Conservation (phyloP, 2,113 vertebrate species). For the Buteo buteo region DNA sequence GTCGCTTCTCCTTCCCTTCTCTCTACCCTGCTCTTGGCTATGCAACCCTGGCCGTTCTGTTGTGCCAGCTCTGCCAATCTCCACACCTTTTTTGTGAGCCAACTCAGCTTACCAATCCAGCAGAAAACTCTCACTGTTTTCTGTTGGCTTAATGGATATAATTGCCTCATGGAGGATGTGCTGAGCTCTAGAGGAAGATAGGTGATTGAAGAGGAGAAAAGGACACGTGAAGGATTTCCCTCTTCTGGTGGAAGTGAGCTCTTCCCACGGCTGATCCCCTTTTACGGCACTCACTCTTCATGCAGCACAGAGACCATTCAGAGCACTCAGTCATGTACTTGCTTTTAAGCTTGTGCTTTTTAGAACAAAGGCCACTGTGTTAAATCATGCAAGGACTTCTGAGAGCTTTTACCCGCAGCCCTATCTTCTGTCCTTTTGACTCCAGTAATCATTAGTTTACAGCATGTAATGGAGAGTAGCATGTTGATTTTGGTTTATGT, state of each 20-base stretch:
- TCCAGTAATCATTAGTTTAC: not conserved
- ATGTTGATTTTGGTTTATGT: not conserved
- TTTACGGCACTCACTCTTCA: not conserved
- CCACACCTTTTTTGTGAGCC: not conserved
- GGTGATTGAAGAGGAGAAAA: not conserved
- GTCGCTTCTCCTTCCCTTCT: not conserved
- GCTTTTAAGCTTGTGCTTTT: not conserved
- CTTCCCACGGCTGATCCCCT: rapidly evolving
- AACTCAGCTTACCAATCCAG: not conserved
- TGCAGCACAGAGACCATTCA: not conserved
- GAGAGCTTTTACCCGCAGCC: not conserved
- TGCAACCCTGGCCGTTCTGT: not conserved
- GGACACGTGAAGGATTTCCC: not conserved
- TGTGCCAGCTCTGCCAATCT: not conserved
- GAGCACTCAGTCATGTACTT: not conserved
- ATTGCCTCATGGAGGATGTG: not conserved
- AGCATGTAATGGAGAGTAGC: not conserved
- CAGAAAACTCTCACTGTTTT: not conserved
- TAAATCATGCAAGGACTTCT: not conserved
- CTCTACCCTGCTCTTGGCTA: not conserved
- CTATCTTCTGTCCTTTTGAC: not conserved
- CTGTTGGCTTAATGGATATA: not conserved
- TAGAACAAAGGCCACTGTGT: not conserved
- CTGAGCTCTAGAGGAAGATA: not conserved
- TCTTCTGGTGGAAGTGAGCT: not conserved